Conservation (phyloP, 2,888 invertebrate species). For the Drosophila atripex region DNA sequence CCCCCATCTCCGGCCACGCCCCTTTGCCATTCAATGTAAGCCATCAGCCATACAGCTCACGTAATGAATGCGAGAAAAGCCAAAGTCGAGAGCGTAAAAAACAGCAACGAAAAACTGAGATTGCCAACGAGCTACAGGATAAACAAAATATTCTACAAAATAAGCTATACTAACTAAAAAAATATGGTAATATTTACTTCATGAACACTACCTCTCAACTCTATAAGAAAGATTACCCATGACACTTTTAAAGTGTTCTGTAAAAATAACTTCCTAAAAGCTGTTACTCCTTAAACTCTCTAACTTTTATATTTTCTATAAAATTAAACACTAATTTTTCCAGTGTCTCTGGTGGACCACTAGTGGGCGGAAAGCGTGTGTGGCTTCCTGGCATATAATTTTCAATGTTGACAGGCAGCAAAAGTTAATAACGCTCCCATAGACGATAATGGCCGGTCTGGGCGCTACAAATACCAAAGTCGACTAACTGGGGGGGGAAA, state of each 20-base stretch:
- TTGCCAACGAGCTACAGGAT: slow-evolving; percentile 14
- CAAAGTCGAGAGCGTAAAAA: slow-evolving; percentile 50
- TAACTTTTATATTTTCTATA: neutral
- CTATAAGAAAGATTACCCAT: too few species aligned
- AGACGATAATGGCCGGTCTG: slow-evolving; percentile 64
- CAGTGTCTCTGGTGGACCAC: neutral
- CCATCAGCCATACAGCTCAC: slow-evolving; percentile 67
- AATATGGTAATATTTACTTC: neutral
- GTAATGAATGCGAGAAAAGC: slow-evolving; percentile 72
- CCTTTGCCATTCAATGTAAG: slow-evolving; percentile 26
- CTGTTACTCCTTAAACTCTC: too few species aligned
- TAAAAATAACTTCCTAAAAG: neutral
- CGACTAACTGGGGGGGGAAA: neutral
- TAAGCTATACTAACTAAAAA: neutral
- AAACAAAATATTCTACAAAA: neutral
- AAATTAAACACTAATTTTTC: neutral
- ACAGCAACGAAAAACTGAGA: slow-evolving; percentile 32
- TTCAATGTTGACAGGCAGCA: slow-evolving; percentile 76
- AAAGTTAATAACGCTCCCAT: slow-evolving; percentile 77
- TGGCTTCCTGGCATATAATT: slow-evolving; percentile 68
- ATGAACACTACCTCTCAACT: too few species aligned
- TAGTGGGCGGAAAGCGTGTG: slow-evolving; percentile 29
- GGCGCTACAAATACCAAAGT: slow-evolving; percentile 47
- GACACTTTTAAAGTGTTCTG: too few species aligned
- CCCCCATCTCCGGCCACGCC: slow-evolving; percentile 11